phyloP scores from a whole-genome alignment of 2,888 invertebrate genomes.

The Euphydryas editha region DNA sequence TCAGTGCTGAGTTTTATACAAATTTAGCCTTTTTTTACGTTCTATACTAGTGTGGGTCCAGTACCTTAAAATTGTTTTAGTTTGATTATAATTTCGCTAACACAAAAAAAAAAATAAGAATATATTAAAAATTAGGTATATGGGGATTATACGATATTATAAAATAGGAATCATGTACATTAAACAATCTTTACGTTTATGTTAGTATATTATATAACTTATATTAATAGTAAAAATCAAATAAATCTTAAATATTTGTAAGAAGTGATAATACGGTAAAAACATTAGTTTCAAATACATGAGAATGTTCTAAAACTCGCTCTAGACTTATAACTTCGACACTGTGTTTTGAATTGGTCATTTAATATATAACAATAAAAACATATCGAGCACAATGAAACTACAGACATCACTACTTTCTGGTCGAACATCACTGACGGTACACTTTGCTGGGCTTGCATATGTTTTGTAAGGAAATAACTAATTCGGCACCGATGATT shows the following conservation, averaged over 20 bases:
- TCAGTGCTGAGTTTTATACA: slow-evolving; percentile 27
- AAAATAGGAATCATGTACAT: too few relatives aligned
- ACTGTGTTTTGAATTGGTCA: slow-evolving; percentile 27
- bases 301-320: slow-evolving; percentile 9
- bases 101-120: background rate
- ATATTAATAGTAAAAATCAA: too few relatives aligned
- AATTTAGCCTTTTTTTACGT: slow-evolving; percentile 29
- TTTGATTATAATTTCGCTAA: background rate
- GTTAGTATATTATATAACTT: too few relatives aligned
- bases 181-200: too few relatives aligned
- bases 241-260: too few relatives aligned
- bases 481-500: background rate
- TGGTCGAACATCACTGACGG: slow-evolving; percentile 25
- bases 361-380: slow-evolving; percentile 26
- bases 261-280: background rate
- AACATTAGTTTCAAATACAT: background rate
- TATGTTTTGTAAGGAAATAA: slow-evolving; percentile 17
- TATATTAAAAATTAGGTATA: too few relatives aligned
- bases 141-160: too few relatives aligned
- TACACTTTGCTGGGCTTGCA: slow-evolving; percentile 28
- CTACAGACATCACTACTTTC: slow-evolving; percentile 25
- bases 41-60: background rate
- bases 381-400: slow-evolving; percentile 28
- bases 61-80: background rate
- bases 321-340: slow-evolving; percentile 13